phyloP scores from a whole-genome alignment of 2,888 invertebrate genomes.

The Rotaria sp. region DNA sequence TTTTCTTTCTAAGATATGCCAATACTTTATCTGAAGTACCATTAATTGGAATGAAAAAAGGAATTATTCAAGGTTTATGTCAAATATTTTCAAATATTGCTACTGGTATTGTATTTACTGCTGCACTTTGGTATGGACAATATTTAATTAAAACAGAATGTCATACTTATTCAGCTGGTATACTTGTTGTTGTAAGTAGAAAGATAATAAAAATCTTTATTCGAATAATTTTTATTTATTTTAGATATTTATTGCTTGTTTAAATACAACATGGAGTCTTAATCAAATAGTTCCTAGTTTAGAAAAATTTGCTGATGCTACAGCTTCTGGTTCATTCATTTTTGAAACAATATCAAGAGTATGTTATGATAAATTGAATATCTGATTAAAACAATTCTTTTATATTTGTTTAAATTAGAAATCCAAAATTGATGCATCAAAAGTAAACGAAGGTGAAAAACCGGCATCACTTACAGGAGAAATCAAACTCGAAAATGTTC shows the following conservation, averaged over 20 bases:
- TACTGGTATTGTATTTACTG: conserved; percentile 26
- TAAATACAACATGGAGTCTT: conserved; percentile 52
- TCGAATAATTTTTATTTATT: not conserved
- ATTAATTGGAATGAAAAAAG: conserved; percentile 32
- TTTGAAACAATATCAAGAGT: conserved; percentile 61
- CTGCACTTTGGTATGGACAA: conserved; percentile 72
- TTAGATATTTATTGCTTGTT: conserved; percentile 4
- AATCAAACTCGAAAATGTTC: conserved; percentile 53
- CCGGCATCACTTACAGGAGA: conserved; percentile 39
- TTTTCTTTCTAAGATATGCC: not conserved
- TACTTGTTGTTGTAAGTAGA: not conserved
- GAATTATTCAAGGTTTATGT: conserved; percentile 22
- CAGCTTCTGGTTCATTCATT: conserved; percentile 64
- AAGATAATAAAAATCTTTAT: too few relatives aligned
- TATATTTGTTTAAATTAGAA: conserved; percentile 61
- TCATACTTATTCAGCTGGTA: not conserved
- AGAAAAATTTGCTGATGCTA: conserved; percentile 56
- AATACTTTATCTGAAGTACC: conserved; percentile 6
- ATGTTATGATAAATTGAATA: not conserved
- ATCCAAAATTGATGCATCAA: conserved; percentile 33
- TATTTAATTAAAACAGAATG: conserved; percentile 54
- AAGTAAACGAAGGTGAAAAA: conserved; percentile 28
- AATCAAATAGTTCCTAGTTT: conserved; percentile 52
- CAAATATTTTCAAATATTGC: conserved; percentile 31
- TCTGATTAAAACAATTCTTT: not conserved